Evolutionary conservation across 2,113 vertebrate species (phyloP).

Genomic region (Budorcas taxicolor): DNA sequence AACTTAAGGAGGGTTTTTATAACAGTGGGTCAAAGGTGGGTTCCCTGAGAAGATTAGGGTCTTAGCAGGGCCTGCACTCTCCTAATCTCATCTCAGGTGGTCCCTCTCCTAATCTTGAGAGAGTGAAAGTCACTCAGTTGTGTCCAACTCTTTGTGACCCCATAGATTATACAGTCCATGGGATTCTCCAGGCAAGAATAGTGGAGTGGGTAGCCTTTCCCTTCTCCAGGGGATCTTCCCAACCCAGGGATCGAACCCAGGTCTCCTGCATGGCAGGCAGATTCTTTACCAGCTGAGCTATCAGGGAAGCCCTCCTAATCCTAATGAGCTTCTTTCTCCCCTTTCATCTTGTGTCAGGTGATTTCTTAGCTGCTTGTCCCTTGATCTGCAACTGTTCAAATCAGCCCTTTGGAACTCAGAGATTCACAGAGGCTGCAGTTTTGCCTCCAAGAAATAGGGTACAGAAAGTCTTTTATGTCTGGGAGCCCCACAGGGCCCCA

Average conservation of each 20-base stretch:
- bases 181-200: too few relatives aligned
- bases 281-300: too few relatives aligned
- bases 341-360: not conserved
- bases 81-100: not conserved
- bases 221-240: too few relatives aligned
- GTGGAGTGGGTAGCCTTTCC: too few relatives aligned
- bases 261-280: too few relatives aligned
- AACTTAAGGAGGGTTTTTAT: not conserved
- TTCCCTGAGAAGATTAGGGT: not conserved
- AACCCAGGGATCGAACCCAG: too few relatives aligned
- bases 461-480: not conserved
- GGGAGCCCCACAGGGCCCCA: not conserved
- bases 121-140: too few relatives aligned
- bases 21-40: not conserved
- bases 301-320: not conserved
- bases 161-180: too few relatives aligned
- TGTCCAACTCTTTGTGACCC: too few relatives aligned
- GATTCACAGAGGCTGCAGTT: not conserved
- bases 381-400: not conserved
- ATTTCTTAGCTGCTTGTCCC: not conserved
- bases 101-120: not conserved
- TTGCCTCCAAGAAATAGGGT: not conserved
- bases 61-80: not conserved
- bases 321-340: not conserved
- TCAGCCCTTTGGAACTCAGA: not conserved